These are phyloP conservation scores for Chironomus striatipennis DNA, from an alignment of 1,140 invertebrate species.

Conservation along the genomic window DNA sequence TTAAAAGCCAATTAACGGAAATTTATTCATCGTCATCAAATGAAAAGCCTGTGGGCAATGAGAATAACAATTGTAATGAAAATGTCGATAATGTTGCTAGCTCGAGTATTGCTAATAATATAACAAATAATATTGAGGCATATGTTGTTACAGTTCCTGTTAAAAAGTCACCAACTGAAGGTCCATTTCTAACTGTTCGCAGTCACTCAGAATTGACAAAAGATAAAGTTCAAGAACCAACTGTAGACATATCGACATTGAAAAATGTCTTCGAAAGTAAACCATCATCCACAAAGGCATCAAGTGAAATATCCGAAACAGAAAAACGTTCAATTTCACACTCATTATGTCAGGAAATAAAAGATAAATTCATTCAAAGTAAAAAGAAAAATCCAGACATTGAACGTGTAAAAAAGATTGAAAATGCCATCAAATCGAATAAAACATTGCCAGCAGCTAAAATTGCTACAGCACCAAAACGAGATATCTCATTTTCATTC, in stretches of 20 bases:
- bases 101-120: conserved; percentile 44
- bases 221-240: conserved; percentile 34
- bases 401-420: conserved; percentile 10
- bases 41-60: no score
- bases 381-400: neutral
- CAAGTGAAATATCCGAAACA: conserved; percentile 6
- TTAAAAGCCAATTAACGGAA: conserved; percentile 72
- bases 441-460: conserved; percentile 27
- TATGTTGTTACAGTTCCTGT: conserved; percentile 54
- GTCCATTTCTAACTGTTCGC: neutral
- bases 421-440: neutral
- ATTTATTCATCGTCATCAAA: conserved; percentile 59
- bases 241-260: conserved; percentile 34
- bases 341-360: neutral
- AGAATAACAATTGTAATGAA: conserved; percentile 30
- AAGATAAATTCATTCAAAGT: neutral
- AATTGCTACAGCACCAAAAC: neutral
- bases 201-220: conserved; percentile 41
- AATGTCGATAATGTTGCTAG: conserved; percentile 26
- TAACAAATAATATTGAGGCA: conserved; percentile 30
- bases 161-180: conserved; percentile 24
- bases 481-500: conserved; percentile 16
- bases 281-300: conserved; percentile 35
- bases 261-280: conserved; percentile 43
- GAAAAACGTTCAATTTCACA: conserved; percentile 14